Base-by-base conservation (phyloP, 2,888 invertebrate species). In the Zaprionus lineosus region DNA sequence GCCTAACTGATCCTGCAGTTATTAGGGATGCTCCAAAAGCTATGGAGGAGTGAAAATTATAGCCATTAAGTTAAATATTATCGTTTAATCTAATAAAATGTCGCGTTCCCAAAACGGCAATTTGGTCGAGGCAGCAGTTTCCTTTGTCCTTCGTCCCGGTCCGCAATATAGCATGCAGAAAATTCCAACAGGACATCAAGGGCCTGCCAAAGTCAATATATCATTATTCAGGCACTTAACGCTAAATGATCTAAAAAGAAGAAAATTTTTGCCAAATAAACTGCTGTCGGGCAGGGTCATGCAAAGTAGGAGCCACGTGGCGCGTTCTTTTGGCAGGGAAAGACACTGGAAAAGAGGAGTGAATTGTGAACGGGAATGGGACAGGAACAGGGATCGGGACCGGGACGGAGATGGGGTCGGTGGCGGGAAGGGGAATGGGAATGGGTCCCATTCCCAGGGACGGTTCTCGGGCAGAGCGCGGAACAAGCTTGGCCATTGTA, bases 191-290 rank as follows among this genome's bases (percentile, higher is more conserved):
- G 29, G 34, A 47, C 40, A 59, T 59, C 18, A 39, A 41, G 21
- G 37, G 48, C 14, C 29, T n/a, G 26, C 8, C 41, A 57, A 56
- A 77, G 67, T 76, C 76, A 76, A 79, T 81, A 79, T 76, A 76
- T 79, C 81, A 76, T 79, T 79, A 58, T 24, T 37, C 53, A 73
- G 70, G 58, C 79, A 69, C 61, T 75, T 76, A 60, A 39, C 47
- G 47, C 40, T 65, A 74, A 81, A 81, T 81, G 53, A 65, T 71
- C 74, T 44, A 41, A 66, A 67, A 66, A 61, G 28, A 5, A 11
- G 31, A 41, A 28, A 55, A 60, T 57, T 64, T 44, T 39, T 53
- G 39, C 52, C 57, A 58, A 70, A 67, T 63, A 53, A 60, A 58
- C 59, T 50, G 31, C 14, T 36, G 18, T 5, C 21, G 18, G 15